Evolutionary conservation across 2,888 invertebrate species (phyloP), one percentile per base, ranked within the genome.

Genomic region (Sthenelais limicola): DNA sequence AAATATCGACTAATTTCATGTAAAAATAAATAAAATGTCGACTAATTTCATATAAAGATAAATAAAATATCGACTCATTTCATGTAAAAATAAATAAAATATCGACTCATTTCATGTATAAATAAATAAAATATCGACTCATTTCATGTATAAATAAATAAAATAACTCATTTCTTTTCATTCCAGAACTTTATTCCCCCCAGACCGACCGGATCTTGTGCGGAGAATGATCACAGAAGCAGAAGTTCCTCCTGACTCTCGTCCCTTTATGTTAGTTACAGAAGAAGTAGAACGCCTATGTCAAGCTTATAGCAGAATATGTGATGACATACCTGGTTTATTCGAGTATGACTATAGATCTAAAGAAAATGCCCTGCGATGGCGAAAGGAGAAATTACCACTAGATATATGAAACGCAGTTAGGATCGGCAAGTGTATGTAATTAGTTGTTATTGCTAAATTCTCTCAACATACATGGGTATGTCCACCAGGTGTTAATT

Each of bases 231-330:
- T 93, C 80, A 89, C 91, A 75, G 86, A 91, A 73, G 92, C 95
- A 0, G 93, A 93, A 70, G 89, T 97, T 0, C 91, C 93, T 81
- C 92, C 92, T 0, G 89, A 90, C 0, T 89, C 90, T 0, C 90
- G 93, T 82, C 91, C 96, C 0, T 93, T 91, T 82, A 90, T 94
- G 84, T 89, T 97, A 67, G 91, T 92, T 0, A 92, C 94, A 71
- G 91, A 92, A 71, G 96, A 97, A 83, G 93, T 94, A 85, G 90
- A 92, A 9, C 90, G 93, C 80, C 86, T 98, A 71, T 93, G 94
- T 80, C 90, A 92, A 79, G 93, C 92, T 0, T 98, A 97, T 86
- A 90, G 91, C 80, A 90, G 92, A 77, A 91, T 94, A 47, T 90
- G 94, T 76, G 79, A 87, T 30, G 76, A 81, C 38, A 78, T 87